Percentiles rank a stretch among this genome's conserved stretches.
Conservation (phyloP, 2,113 vertebrate species). For the Todiramphus saurophagus region DNA sequence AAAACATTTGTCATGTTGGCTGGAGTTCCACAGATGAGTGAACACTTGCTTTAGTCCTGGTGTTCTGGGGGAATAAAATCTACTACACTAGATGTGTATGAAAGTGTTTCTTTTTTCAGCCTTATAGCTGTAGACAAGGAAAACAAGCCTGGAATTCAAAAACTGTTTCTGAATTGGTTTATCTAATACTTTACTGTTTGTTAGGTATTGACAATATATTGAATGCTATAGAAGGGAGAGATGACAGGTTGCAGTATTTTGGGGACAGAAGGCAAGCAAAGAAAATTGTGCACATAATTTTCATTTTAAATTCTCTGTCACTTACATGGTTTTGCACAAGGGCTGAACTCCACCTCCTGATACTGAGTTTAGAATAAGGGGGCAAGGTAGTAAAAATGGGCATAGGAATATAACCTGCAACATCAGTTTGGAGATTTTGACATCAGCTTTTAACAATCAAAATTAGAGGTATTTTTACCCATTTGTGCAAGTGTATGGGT, state of each 20-base stretch:
- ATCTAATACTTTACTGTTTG: background rate
- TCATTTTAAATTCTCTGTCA: background rate
- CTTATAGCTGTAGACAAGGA: background rate
- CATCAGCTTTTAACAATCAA: background rate
- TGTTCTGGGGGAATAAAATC: background rate
- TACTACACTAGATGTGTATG: background rate
- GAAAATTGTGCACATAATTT: background rate
- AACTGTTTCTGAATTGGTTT: background rate
- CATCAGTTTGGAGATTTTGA: background rate
- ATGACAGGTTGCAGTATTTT: background rate
- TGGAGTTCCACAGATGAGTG: background rate
- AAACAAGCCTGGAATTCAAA: background rate
- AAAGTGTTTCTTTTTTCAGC: background rate
- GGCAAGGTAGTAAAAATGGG: background rate
- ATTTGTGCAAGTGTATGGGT: constrained; percentile 30
- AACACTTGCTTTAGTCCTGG: background rate
- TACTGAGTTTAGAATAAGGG: background rate
- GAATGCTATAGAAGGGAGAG: background rate
- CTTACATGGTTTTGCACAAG: background rate
- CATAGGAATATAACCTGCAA: background rate
- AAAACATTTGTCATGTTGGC: background rate
- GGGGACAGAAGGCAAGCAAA: background rate
- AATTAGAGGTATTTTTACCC: constrained; percentile 73
- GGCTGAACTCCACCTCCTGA: background rate
- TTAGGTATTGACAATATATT: background rate